Evolutionary conservation across 1,140 invertebrate species (phyloP), one percentile per base, ranked within the genome.

Genomic region (Campoletis sonorensis): DNA sequence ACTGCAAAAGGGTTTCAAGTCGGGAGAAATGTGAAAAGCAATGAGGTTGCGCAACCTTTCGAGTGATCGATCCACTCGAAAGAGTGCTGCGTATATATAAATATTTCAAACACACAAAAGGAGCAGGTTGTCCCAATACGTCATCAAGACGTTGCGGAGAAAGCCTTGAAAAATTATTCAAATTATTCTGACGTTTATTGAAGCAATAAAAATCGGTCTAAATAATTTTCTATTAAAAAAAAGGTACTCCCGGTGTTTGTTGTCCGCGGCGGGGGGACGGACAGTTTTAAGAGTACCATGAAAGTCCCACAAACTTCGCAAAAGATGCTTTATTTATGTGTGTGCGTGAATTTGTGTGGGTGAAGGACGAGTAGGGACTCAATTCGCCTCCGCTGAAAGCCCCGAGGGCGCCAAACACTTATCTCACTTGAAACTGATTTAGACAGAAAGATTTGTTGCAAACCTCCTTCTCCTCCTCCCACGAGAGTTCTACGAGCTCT

Each of bases 361-460:
- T n/a, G 76, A 78, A 64, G 76, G 58, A 64, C 58, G 76, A 54
- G 33, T 67, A 78, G 76, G 76, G 76, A 78, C 76, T 78, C 76
- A 78, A 78, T 78, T 45, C 58, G 76, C 76, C 76, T 64, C 21
- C 21, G 58, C 76, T 61, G 30, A 61, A 79, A 37, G 78, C 84
- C 84, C 71, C 82, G 81, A 75, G 73, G 79, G 85, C 81, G 67
- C 77, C 75, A 86, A 85, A 87, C 86, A 89, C 86, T 88, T 90
- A 89, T 88, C 87, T 89, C 87, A 85, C 87, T 87, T 87, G 88
- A 90, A 90, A 91, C 88, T 91, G 89, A 92, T 90, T 92, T 90
- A 88, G 90, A 91, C 89, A 86, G 89, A 88, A 88, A 91, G 89
- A 92, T 91, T 90, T 91, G 90, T 92, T 89, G 89, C 86, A 90